These are phyloP conservation scores for Drosophila equinoxialis DNA, from an alignment of 1,140 invertebrate genomes.

Conservation along the genomic window DNA sequence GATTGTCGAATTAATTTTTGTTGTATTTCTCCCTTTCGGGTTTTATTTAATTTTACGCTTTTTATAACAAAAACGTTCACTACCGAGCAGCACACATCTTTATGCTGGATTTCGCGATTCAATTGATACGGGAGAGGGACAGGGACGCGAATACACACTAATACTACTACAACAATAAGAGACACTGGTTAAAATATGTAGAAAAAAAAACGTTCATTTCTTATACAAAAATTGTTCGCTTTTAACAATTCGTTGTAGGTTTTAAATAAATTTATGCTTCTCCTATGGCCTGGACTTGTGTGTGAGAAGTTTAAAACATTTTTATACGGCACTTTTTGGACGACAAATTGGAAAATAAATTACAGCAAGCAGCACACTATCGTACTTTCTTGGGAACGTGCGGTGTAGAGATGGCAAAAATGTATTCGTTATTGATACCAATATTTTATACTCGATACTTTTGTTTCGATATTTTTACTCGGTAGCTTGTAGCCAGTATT, in stretches of 20 bases:
- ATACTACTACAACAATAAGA: slow-evolving; percentile 46
- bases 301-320: slow-evolving; percentile 34
- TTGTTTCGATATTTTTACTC: too few relatives aligned
- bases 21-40: not conserved
- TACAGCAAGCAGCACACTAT: slow-evolving; percentile 74
- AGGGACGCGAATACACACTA: slow-evolving; percentile 37
- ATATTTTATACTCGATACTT: too few relatives aligned
- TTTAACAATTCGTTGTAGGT: slow-evolving; percentile 34
- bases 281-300: not conserved
- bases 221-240: slow-evolving; percentile 19
- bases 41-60: slow-evolving; percentile 63
- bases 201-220: slow-evolving; percentile 44
- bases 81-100: slow-evolving; percentile 67
- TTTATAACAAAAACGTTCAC: slow-evolving; percentile 43
- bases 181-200: slow-evolving; percentile 44
- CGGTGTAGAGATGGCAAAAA: too few relatives aligned
- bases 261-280: slow-evolving; percentile 6
- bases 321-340: slow-evolving; percentile 45
- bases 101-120: slow-evolving; percentile 72
- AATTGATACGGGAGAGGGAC: slow-evolving; percentile 56
- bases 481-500: too few relatives aligned
- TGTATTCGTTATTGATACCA: too few relatives aligned
- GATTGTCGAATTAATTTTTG: slow-evolving; percentile 16
- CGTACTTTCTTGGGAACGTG: slow-evolving; percentile 33
- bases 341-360: slow-evolving; percentile 39